These are phyloP conservation scores for Prunella himalayana DNA, from an alignment of 2,113 vertebrate species.

Conservation along the genomic window DNA sequence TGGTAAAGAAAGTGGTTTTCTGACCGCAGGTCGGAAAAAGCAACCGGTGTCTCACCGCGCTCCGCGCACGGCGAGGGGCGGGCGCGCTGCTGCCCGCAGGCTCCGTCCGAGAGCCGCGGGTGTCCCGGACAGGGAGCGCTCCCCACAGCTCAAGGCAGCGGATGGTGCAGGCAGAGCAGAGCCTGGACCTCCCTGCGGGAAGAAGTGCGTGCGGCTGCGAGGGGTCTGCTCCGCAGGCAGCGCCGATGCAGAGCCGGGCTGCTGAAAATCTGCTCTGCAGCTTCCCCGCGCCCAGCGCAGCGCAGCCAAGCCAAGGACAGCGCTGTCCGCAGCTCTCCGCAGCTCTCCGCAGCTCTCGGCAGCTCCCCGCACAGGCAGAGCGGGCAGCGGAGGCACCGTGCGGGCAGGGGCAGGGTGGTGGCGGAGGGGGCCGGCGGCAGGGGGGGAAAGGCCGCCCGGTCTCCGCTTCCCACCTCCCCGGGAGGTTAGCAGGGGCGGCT, in stretches of 20 bases:
- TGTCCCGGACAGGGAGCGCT: not conserved
- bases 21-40: not conserved
- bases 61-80: not conserved
- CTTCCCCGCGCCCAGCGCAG: not conserved
- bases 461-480: not conserved
- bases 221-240: not conserved
- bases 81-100: not conserved
- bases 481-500: not conserved
- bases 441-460: not conserved
- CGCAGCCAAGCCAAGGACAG: not conserved
- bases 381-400: not conserved
- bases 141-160: not conserved
- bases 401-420: not conserved
- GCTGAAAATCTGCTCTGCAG: constrained; percentile 3
- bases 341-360: not conserved
- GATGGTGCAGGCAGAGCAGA: not conserved
- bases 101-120: not conserved
- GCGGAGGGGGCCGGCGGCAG: not conserved
- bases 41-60: not conserved
- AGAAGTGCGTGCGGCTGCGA: not conserved
- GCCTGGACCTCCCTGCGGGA: not conserved
- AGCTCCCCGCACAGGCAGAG: not conserved
- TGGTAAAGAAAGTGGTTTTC: not conserved
- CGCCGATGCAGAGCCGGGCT: not conserved
- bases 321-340: not conserved